phyloP scores from a whole-genome alignment of 92 coral and sea anemone species.

The Epizoanthus stellaris region DNA sequence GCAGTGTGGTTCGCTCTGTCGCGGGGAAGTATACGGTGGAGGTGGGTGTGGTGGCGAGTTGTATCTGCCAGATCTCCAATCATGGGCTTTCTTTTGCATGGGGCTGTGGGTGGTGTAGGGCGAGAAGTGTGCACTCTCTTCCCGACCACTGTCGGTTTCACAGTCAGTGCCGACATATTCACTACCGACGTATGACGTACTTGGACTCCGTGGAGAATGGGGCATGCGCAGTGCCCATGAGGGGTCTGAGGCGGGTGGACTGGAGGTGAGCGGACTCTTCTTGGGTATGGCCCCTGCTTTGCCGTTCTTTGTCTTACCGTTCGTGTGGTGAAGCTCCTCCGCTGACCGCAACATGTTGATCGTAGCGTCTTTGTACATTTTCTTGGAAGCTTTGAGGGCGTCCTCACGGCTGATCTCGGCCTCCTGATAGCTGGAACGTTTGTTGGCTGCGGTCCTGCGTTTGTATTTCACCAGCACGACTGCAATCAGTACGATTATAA shows the following conservation, averaged over 20 bases:
- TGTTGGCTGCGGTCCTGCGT: constrained; percentile 52
- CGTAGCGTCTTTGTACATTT: constrained; percentile 88
- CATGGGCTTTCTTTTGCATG: constrained; percentile 46
- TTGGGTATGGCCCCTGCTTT: constrained; percentile 64
- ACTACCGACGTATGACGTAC: constrained; percentile 51
- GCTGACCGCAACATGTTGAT: constrained; percentile 49
- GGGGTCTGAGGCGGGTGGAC: constrained; percentile 51
- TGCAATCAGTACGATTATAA: constrained; percentile 51
- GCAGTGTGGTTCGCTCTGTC: constrained; percentile 8
- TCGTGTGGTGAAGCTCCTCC: constrained; percentile 42
- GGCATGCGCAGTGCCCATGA: constrained; percentile 49
- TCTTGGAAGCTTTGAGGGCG: constrained; percentile 86
- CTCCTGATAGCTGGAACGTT: constrained; percentile 76
- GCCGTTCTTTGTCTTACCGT: constrained; percentile 45
- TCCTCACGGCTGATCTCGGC: constrained; percentile 87
- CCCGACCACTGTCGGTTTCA: constrained; percentile 83
- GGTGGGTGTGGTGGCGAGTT: constrained; percentile 24
- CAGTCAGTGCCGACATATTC: constrained; percentile 79
- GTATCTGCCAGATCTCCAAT: constrained; percentile 25
- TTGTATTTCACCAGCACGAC: constrained; percentile 62
- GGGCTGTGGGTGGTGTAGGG: constrained; percentile 76
- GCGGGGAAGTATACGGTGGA: constrained; percentile 15
- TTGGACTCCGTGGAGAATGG: constrained; percentile 42
- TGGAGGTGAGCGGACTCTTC: constrained; percentile 55
- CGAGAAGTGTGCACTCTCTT: constrained; percentile 75